phyloP scores from a whole-genome alignment of 2,888 invertebrate genomes.

The Synanthedon formicaeformis region DNA sequence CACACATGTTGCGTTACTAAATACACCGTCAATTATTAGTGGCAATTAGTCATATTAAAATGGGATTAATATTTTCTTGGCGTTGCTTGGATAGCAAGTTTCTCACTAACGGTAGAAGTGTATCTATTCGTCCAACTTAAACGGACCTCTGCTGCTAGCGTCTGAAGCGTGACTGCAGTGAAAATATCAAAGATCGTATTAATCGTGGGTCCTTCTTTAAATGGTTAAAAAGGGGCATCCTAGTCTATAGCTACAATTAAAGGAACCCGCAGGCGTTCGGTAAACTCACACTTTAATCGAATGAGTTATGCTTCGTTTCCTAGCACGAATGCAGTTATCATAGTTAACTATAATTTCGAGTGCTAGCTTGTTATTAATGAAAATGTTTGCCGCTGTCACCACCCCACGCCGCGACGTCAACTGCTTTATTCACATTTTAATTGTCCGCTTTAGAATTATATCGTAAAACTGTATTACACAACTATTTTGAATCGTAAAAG shows the following conservation, averaged over 20 bases:
- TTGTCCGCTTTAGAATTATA: constrained; percentile 30
- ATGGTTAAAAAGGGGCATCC: constrained; percentile 10
- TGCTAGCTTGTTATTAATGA: constrained; percentile 31
- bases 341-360: constrained; percentile 38
- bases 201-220: constrained; percentile 12
- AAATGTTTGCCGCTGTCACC: constrained; percentile 38
- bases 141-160: background rate
- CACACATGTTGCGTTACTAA: background rate
- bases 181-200: background rate
- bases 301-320: constrained; percentile 64
- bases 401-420: constrained; percentile 8
- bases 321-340: constrained; percentile 44
- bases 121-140: background rate
- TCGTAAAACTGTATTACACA: background rate
- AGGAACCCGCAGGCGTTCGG: constrained; percentile 46
- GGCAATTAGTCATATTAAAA: constrained; percentile 60
- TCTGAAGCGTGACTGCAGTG: background rate
- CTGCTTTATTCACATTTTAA: constrained; percentile 11
- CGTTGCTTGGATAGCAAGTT: constrained; percentile 23
- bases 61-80: constrained; percentile 52
- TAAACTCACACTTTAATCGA: constrained; percentile 45
- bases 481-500: background rate
- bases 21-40: constrained; percentile 14
- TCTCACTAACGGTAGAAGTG: background rate
- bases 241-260: constrained; percentile 27